Conservation (phyloP, 2,888 invertebrate genomes). For the Morpho deidamia region DNA sequence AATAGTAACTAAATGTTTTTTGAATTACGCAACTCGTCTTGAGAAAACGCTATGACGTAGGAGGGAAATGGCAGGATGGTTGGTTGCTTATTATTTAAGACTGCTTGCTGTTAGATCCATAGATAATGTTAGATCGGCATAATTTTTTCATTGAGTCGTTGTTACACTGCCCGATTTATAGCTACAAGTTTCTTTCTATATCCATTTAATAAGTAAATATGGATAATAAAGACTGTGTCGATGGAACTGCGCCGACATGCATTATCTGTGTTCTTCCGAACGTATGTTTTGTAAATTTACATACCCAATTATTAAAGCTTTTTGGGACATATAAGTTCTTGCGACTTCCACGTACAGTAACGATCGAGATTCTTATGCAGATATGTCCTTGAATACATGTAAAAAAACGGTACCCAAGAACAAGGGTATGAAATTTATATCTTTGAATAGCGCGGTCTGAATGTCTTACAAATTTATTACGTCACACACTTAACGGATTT, state of each 20-base stretch:
- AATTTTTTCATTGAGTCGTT: too few relatives aligned
- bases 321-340: constrained; percentile 13
- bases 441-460: constrained; percentile 25
- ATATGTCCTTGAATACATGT: constrained; percentile 23
- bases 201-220: too few relatives aligned
- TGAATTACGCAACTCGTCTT: too few relatives aligned
- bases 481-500: constrained; percentile 34
- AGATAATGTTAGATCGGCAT: too few relatives aligned
- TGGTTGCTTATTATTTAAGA: too few relatives aligned
- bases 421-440: constrained; percentile 27
- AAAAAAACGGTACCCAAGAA: constrained; percentile 28
- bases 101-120: too few relatives aligned
- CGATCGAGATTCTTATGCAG: constrained; percentile 25
- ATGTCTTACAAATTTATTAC: constrained; percentile 29
- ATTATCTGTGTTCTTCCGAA: constrained; percentile 4
- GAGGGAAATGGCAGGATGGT: too few relatives aligned
- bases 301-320: constrained; percentile 17
- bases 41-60: too few relatives aligned
- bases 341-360: constrained; percentile 15
- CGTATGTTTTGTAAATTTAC: constrained; percentile 11
- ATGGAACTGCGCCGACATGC: not conserved
- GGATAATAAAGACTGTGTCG: too few relatives aligned
- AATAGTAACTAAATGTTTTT: too few relatives aligned
- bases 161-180: too few relatives aligned
- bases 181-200: too few relatives aligned